Conservation (phyloP, 2,113 vertebrate genomes). For the Tragelaphus scriptus region DNA sequence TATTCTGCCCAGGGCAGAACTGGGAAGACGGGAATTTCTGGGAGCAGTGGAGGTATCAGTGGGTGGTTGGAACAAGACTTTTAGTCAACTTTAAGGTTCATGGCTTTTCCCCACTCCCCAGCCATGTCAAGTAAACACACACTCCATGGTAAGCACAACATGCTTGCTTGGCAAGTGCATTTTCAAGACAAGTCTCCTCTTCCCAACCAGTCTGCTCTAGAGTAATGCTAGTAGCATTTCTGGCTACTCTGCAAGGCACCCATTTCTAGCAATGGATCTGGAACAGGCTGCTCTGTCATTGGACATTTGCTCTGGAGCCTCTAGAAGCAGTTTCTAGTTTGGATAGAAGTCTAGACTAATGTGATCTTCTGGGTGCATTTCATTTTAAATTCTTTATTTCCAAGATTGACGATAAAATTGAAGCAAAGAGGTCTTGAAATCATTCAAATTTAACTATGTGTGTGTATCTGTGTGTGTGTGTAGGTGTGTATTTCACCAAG, state of each 20-base stretch:
- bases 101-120: neutral
- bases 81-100: neutral
- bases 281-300: neutral
- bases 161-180: neutral
- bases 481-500: neutral
- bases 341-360: neutral
- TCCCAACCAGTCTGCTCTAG: neutral
- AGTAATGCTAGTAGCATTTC: neutral
- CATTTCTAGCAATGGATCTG: neutral
- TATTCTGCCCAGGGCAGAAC: neutral
- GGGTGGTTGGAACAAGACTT: neutral
- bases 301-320: neutral
- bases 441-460: neutral
- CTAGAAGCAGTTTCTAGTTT: slow-evolving; percentile 2
- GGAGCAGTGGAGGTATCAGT: neutral
- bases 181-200: neutral
- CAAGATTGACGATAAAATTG: neutral
- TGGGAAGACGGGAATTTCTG: neutral
- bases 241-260: neutral
- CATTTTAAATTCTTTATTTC: neutral
- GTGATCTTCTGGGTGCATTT: neutral
- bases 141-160: neutral
- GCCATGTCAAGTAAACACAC: neutral
- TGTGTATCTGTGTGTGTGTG: neutral
- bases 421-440: neutral